Base-by-base conservation (phyloP, 2,888 invertebrate species). In the Eilema sororculum region DNA sequence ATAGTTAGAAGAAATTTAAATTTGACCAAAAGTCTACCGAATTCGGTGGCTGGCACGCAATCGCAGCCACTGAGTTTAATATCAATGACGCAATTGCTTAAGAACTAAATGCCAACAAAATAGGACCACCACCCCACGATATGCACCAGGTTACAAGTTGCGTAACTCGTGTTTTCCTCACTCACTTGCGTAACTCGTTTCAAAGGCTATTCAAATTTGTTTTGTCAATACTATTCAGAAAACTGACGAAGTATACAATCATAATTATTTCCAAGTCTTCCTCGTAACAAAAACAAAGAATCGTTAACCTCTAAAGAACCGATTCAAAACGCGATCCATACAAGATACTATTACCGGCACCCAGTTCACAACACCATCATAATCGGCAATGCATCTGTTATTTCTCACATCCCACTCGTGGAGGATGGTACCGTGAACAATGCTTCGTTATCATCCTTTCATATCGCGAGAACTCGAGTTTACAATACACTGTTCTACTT, bases 361-460 rank as follows among this genome's bases (percentile, higher is more conserved):
- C 76, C 69, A 78, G 72, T 78, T 80, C 74, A 71, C 78, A 74
- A 74, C 72, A 28, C 80, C 70, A 72, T 72, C 70, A 71, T 82
- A 72, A 80, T 74, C 64, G 67, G 56, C 68, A 69, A 74, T 70
- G 80, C 71, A 75, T 81, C 80, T 79, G 75, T 73, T 72, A 79
- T 83, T 86, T 86, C 84, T 81, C 88, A 86, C 86, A 83, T 82
- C 81, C 78, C 77, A 84, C 81, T 76, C 80, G 83, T 83, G 83
- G 79, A 87, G 89, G 88, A 88, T 83, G 84, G 79, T 73, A 62
- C 73, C 65, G 71, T 52, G 81, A 84, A 91, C 91, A 91, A 91
- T 90, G 78, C 86, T 41, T 46, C 80, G 80, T 78, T 90, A 91
- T 91, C 91, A 87, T 79, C 88, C 87, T 90, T 88, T 90, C 89